These are phyloP conservation scores for Calosoma granatense DNA, from an alignment of 1,140 invertebrate species.

Conservation along the genomic window DNA sequence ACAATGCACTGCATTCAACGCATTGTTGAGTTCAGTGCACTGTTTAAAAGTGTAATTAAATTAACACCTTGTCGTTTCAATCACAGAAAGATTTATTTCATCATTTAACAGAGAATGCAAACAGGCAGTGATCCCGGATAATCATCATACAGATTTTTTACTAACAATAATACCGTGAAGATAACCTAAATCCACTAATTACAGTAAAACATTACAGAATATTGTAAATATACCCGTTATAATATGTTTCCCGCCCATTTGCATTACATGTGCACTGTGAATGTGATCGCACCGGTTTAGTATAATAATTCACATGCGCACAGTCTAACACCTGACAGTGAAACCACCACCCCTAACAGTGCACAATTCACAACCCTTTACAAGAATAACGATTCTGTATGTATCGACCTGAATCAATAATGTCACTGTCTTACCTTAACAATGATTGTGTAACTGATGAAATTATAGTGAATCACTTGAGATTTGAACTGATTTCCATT, in stretches of 20 bases:
- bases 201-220: too few relatives aligned
- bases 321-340: not conserved
- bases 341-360: slow-evolving; percentile 4
- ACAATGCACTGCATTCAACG: too few relatives aligned
- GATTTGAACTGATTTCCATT: not conserved
- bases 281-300: not conserved
- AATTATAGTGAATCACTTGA: not conserved
- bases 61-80: not conserved
- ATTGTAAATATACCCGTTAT: too few relatives aligned
- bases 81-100: not conserved
- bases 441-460: not conserved
- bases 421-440: not conserved
- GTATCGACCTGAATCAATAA: not conserved
- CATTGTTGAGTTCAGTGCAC: too few relatives aligned
- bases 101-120: too few relatives aligned
- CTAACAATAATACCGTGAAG: too few relatives aligned
- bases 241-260: slow-evolving; percentile 6
- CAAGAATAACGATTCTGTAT: not conserved
- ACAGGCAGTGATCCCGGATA: too few relatives aligned
- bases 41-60: not conserved
- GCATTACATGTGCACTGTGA: not conserved
- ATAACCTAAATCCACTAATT: too few relatives aligned
- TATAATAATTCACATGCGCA: not conserved
- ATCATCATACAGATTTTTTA: too few relatives aligned
- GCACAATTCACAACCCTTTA: not conserved